Evolutionary conservation across 2,888 invertebrate species (phyloP).

Genomic region (Candidula unifasciata): DNA sequence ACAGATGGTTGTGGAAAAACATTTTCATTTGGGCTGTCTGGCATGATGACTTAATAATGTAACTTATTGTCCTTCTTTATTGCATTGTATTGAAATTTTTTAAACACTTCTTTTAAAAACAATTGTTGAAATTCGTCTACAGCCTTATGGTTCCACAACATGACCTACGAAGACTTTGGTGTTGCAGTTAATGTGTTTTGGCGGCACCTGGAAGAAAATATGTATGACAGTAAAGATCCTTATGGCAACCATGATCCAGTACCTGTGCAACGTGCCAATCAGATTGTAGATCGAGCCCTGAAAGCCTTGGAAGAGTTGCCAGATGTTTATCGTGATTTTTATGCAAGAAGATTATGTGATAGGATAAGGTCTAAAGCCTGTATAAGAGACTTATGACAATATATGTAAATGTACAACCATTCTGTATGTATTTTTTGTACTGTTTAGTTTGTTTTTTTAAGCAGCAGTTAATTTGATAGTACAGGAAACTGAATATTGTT

Average conservation of each 20-base stretch:
- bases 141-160: constrained; percentile 82
- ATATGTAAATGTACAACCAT: background rate
- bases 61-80: too few species aligned
- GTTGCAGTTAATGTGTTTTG: constrained; percentile 81
- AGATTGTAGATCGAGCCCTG: constrained; percentile 78
- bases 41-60: too few species aligned
- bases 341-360: constrained; percentile 77
- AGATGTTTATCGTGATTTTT: constrained; percentile 79
- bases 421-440: background rate
- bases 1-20: too few species aligned
- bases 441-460: too few species aligned
- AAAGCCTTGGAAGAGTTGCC: constrained; percentile 79
- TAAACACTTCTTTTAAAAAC: background rate
- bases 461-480: too few species aligned
- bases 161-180: constrained; percentile 79
- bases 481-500: too few species aligned
- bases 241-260: constrained; percentile 81
- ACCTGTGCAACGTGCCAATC: constrained; percentile 78
- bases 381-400: constrained; percentile 7
- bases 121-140: constrained; percentile 53
- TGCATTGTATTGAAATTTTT: too few species aligned
- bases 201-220: constrained; percentile 78
- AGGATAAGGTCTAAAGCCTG: constrained; percentile 70
- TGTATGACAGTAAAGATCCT: constrained; percentile 80
- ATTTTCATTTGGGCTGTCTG: too few species aligned